Base-by-base conservation (phyloP, 2,888 invertebrate species). In the Bombylius discolor region DNA sequence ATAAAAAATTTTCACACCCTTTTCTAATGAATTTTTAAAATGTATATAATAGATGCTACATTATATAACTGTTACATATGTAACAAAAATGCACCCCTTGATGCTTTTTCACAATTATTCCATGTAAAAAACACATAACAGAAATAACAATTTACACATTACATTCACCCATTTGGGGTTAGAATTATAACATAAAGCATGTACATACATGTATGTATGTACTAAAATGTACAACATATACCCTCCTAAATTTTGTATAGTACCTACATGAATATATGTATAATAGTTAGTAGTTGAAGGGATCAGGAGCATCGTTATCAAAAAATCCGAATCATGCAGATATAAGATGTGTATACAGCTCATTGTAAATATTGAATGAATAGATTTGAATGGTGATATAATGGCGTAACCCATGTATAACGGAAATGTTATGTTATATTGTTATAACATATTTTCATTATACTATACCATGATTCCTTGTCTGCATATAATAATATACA, bases 401-500 rank as follows among this genome's bases (percentile, higher is more conserved):
- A 59, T 59, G 56, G 58, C 52, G 54, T 53, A 52, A 53, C 56
- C 56, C 55, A 59, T 59, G 59, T 57, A 55, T 53, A 59, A 57
- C 59, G 59, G 59, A 59, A 59, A 56, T 55, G 56, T 59, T 55
- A 23, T 23, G 23, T 23, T 23, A 23, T 23, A 23, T 23, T 23
- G 23, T 23, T 23, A 23, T 23, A 59, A 57, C 59, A 59, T 59
- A 59, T 59, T 59, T 55, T 53, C 57, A 42, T 32, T 46, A 47
- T 33, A 50, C 14, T 23, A 23, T 23, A 23, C 23, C 23, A 23
- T 23, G 23, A 23, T 23, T 23, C 23, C 23, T 23, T 23, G 23
- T 23, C 23, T n/a, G n/a, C n/a, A 46, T 46, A 46, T 23, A 14
- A n/a, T 14, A 7, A 46, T 12, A 46, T 46, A 46, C 23, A 46